These are phyloP conservation scores for Yponomeuta sedellus DNA, from an alignment of 2,888 invertebrate genomes.

Conservation along the genomic window DNA sequence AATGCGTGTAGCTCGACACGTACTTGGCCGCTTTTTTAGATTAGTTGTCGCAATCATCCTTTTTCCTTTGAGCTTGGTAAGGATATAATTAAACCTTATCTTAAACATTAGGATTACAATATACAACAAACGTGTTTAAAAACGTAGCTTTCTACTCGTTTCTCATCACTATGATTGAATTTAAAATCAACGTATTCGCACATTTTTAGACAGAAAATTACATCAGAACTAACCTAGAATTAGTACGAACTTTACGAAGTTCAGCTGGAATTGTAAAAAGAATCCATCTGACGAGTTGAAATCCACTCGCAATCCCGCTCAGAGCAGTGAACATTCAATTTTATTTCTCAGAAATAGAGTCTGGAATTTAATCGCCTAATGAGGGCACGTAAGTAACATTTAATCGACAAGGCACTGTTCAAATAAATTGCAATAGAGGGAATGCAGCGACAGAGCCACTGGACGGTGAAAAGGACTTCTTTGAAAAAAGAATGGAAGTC, in stretches of 20 bases:
- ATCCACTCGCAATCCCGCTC: neutral
- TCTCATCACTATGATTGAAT: too few relatives aligned
- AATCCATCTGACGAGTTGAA: slow-evolving; percentile 10
- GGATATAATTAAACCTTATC: neutral
- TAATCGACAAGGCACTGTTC: slow-evolving; percentile 40
- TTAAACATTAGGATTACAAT: too few relatives aligned
- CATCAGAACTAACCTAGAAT: too few relatives aligned
- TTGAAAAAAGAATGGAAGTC: slow-evolving; percentile 43
- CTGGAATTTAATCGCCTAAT: slow-evolving; percentile 2
- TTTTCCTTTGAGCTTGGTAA: neutral
- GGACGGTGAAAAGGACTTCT: slow-evolving; percentile 36
- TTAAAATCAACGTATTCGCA: too few relatives aligned
- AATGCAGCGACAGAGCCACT: slow-evolving; percentile 37
- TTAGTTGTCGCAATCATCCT: neutral
- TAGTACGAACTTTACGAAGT: neutral
- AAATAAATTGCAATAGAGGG: slow-evolving; percentile 68
- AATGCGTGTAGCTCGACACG: too few relatives aligned
- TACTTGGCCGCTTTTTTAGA: neutral
- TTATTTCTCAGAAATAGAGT: neutral
- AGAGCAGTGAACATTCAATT: neutral
- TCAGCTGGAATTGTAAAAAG: slow-evolving; percentile 4
- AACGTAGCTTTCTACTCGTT: too few relatives aligned
- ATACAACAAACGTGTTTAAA: too few relatives aligned
- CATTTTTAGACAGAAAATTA: too few relatives aligned
- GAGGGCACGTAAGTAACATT: neutral